phyloP scores from a whole-genome alignment of 2,797 vertebrate species.

The Serranus cabrilla region DNA sequence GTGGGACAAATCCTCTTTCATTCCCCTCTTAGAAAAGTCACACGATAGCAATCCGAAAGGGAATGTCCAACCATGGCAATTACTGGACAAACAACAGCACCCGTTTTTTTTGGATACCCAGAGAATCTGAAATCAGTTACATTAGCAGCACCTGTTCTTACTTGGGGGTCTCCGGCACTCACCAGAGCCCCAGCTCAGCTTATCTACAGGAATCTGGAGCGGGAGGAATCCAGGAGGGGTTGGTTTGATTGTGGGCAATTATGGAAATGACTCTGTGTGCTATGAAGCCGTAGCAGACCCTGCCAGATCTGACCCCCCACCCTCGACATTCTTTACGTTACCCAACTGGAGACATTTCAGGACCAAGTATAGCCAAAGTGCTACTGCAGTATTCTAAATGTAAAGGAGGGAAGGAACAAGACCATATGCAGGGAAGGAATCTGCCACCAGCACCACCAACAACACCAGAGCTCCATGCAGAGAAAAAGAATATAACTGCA shows the following conservation, averaged over 20 bases:
- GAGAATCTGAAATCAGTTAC: constrained; percentile 81
- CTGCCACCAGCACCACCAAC: constrained; percentile 54
- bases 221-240: constrained; percentile 84
- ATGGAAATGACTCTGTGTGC: constrained; percentile 84
- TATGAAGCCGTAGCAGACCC: constrained; percentile 75
- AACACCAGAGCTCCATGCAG: constrained; percentile 54
- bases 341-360: constrained; percentile 73
- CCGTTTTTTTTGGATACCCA: constrained; percentile 40
- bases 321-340: constrained; percentile 75
- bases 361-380: constrained; percentile 72
- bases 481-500: constrained; percentile 57
- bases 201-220: constrained; percentile 86
- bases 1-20: constrained; percentile 78
- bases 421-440: constrained; percentile 55
- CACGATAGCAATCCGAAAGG: constrained; percentile 76
- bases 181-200: constrained; percentile 80
- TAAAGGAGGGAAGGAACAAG: constrained; percentile 48
- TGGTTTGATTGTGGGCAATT: constrained; percentile 88
- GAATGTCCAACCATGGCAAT: constrained; percentile 76
- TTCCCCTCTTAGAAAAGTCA: constrained; percentile 78
- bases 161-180: constrained; percentile 84
- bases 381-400: constrained; percentile 55
- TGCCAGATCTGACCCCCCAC: constrained; percentile 76
- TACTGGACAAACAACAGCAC: constrained; percentile 70
- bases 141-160: constrained; percentile 88